Evolutionary conservation across 2,888 invertebrate genomes (phyloP).

Genomic region (Amaurobius ferox): DNA sequence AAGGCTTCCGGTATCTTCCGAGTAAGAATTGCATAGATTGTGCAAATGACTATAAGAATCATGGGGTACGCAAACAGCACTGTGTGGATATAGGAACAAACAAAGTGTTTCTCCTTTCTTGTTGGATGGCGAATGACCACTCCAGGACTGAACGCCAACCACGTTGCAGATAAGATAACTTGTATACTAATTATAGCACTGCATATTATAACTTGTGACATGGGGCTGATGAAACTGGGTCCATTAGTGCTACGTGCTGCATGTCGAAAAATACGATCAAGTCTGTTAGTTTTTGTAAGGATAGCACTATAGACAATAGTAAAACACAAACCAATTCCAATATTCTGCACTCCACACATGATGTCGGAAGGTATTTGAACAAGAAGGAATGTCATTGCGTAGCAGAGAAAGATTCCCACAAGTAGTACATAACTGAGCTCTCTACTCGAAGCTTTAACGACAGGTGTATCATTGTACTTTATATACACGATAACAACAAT

Average conservation of each 20-base stretch:
- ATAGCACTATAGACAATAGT: conserved; percentile 78
- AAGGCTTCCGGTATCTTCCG: conserved; percentile 79
- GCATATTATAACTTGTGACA: conserved; percentile 79
- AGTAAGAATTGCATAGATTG: conserved; percentile 78
- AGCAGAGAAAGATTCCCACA: conserved; percentile 78
- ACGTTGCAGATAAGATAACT: conserved; percentile 88
- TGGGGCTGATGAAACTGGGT: conserved; percentile 79
- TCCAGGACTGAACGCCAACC: conserved; percentile 94
- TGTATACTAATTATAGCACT: conserved; percentile 77
- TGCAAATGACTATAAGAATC: conserved; percentile 86
- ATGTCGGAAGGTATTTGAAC: conserved; percentile 77
- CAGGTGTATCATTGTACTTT: conserved; percentile 77
- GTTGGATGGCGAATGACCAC: conserved; percentile 93
- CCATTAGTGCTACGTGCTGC: conserved; percentile 78
- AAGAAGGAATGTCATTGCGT: conserved; percentile 78
- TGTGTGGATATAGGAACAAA: conserved; percentile 86
- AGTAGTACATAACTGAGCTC: conserved; percentile 79
- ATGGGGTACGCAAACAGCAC: conserved; percentile 89
- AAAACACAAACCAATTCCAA: conserved; percentile 78
- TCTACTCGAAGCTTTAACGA: conserved; percentile 79
- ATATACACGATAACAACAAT: conserved; percentile 78
- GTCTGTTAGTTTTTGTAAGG: conserved; percentile 78
- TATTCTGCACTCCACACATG: conserved; percentile 78
- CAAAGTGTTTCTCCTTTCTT: conserved; percentile 92
- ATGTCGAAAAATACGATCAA: conserved; percentile 74